Percentiles rank a stretch among this genome's conserved stretches.
Conservation (phyloP, 1,140 invertebrate species). For the Trichonephila inaurata region DNA sequence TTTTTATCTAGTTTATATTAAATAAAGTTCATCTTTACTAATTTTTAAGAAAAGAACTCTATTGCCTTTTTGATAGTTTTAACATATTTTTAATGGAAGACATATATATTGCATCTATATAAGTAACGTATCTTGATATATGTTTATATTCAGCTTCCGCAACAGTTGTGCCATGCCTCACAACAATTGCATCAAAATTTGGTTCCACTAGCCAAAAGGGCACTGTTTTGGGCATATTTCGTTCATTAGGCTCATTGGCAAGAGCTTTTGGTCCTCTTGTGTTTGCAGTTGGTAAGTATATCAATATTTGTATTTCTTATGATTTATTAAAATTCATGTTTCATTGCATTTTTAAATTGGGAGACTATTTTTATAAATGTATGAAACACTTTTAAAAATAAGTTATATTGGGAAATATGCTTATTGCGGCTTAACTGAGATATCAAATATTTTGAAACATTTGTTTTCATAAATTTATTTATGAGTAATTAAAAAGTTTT, state of each 20-base stretch:
- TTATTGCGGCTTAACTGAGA: no score
- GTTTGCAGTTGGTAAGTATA: slow-evolving; percentile 83
- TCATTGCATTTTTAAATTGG: no score
- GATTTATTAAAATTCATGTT: no score
- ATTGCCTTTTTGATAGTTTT: no score
- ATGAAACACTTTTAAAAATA: no score
- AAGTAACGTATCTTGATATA: not conserved
- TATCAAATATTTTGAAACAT: no score
- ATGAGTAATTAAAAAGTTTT: no score
- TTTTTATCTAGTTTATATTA: not conserved
- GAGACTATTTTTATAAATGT: no score
- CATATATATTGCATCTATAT: not conserved
- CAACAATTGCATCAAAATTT: slow-evolving; percentile 91
- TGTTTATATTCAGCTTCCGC: slow-evolving; percentile 87
- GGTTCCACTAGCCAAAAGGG: slow-evolving; percentile 93
- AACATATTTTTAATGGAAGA: not conserved
- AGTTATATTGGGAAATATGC: no score
- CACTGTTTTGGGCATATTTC: slow-evolving; percentile 93
- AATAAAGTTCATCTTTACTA: not conserved
- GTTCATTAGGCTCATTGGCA: slow-evolving; percentile 95
- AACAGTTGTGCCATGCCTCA: slow-evolving; percentile 96
- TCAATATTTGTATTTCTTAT: not conserved
- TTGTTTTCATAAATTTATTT: no score
- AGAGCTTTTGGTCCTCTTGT: slow-evolving; percentile 94
- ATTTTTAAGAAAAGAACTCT: not conserved